Percentiles rank a stretch among this genome's conserved stretches.
phyloP scores from a whole-genome alignment of 2,113 vertebrate species.

The Pterocles gutturalis region DNA sequence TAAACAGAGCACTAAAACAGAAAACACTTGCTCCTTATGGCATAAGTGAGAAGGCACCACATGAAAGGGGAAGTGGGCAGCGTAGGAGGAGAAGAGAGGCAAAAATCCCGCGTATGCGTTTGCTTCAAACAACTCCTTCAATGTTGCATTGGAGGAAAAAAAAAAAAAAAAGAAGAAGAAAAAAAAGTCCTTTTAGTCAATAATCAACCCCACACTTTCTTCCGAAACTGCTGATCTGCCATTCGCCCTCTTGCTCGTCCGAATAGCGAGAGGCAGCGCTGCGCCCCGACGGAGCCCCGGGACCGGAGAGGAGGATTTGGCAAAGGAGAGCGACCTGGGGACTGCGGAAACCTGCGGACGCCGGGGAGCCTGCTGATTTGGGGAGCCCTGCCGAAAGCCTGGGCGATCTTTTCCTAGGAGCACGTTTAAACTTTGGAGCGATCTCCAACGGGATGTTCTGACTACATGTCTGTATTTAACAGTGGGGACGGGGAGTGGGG shows the following conservation, averaged over 20 bases:
- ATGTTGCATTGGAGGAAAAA: constrained; percentile 79
- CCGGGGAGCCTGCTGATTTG: neutral
- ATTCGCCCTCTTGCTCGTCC: constrained; percentile 54
- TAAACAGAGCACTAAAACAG: constrained; percentile 89
- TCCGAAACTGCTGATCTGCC: constrained; percentile 89
- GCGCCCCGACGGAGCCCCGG: neutral
- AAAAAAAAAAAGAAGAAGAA: constrained; percentile 62
- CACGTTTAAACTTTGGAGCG: neutral
- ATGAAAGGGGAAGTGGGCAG: constrained; percentile 81
- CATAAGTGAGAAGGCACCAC: constrained; percentile 81
- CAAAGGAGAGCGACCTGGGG: neutral
- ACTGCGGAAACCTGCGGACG: neutral
- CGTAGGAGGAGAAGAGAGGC: constrained; percentile 90
- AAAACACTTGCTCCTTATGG: constrained; percentile 86
- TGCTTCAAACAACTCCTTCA: constrained; percentile 79
- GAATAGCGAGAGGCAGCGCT: constrained; percentile 40
- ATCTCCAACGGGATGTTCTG: neutral
- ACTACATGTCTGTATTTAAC: constrained; percentile 21
- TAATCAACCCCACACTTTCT: constrained; percentile 92
- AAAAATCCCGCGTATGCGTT: constrained; percentile 87
- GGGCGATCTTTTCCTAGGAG: neutral
- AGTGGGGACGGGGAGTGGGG: neutral
- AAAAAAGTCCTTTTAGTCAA: constrained; percentile 85
- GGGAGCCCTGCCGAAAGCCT: neutral
- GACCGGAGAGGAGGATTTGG: neutral